Base-by-base conservation (phyloP, 2,888 invertebrate species). In the Apoderus coryli region DNA sequence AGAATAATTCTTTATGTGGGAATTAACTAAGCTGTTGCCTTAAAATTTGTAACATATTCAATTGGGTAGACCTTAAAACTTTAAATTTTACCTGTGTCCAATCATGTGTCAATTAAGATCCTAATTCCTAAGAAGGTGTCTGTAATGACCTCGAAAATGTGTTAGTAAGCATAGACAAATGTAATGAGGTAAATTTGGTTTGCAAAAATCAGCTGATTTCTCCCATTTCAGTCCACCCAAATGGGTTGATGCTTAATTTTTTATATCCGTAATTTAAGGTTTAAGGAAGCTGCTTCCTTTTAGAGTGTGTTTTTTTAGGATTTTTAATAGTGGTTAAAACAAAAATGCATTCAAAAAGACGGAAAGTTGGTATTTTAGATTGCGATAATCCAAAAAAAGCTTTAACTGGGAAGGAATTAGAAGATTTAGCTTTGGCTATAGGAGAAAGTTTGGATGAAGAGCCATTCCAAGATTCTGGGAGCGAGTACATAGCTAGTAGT, bases 301-400 rank as follows among this genome's bases (percentile, higher is more conserved):
- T n/a, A n/a, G n/a, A n/a, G n/a, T n/a, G n/a, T n/a, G n/a, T n/a
- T n/a, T n/a, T n/a, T n/a, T n/a, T n/a, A n/a, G n/a, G n/a, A n/a
- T n/a, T n/a, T n/a, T n/a, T n/a, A n/a, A n/a, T n/a, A n/a, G n/a
- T n/a, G n/a, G n/a, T n/a, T n/a, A n/a, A n/a, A n/a, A n/a, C n/a
- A n/a, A n/a, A n/a, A n/a, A 27, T 27, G 27, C n/a, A 27, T 27
- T 3, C 14, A 27, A 27, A 14, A 27, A 14, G 15, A 11, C 27
- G 27, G 14, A 9, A 14, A 27, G 27, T 27, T 9, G 16, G 27
- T 14, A 27, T 27, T 15, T 27, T 27, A 15, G 27, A 27, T 27
- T 27, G 27, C 10, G 27, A 27, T 14, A 27, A 27, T 27, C 27
- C 27, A n/a, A 27, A 27, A 27, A 27, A 27, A 27, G n/a, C n/a